phyloP scores from a whole-genome alignment of 2,113 vertebrate genomes.

The Puntigrus tetrazona region DNA sequence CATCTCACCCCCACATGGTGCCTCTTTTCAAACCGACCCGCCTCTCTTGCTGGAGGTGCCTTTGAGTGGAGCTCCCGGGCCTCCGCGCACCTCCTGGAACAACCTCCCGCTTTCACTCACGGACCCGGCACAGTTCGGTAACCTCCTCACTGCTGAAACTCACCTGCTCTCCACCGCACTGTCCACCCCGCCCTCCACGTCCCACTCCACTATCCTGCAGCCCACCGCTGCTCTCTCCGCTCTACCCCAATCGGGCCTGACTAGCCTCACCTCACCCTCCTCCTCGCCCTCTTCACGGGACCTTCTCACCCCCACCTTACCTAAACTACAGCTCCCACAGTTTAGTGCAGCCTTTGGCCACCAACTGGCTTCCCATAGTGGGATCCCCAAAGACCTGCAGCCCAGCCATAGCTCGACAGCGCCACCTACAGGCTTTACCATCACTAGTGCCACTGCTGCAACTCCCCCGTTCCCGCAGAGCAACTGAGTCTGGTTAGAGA shows the following conservation, averaged over 20 bases:
- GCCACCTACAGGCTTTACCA: slow-evolving; percentile 92
- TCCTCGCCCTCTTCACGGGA: slow-evolving; percentile 73
- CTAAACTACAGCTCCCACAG: slow-evolving; percentile 97
- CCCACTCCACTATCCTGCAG: slow-evolving; percentile 91
- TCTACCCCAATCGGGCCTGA: slow-evolving; percentile 88
- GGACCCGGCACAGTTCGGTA: slow-evolving; percentile 90
- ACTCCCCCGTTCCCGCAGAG: slow-evolving; percentile 86
- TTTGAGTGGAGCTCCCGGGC: slow-evolving; percentile 84
- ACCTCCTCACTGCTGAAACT: slow-evolving; percentile 88
- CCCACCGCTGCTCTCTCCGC: slow-evolving; percentile 92
- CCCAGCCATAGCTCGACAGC: slow-evolving; percentile 99
- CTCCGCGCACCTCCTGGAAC: slow-evolving; percentile 90
- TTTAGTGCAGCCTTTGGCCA: slow-evolving; percentile 98
- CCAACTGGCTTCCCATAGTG: slow-evolving; percentile 96
- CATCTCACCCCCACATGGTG: slow-evolving; percentile 88
- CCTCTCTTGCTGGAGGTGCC: slow-evolving; percentile 94
- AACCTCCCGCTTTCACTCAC: slow-evolving; percentile 87
- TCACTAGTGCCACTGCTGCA: slow-evolving; percentile 90
- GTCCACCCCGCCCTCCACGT: slow-evolving; percentile 92
- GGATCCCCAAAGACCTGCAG: slow-evolving; percentile 99
- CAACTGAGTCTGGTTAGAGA: slow-evolving; percentile 73
- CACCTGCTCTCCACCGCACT: slow-evolving; percentile 97
- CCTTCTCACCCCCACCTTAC: slow-evolving; percentile 86
- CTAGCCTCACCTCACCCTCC: slow-evolving; percentile 73
- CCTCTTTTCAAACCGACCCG: slow-evolving; percentile 88